These are phyloP conservation scores for Bos taurus DNA, from an alignment of 2,113 vertebrate genomes.

Conservation along the genomic window ARS-UCD2.0 NC_037336.1:49353501-49354000, in stretches of 20 bases:
- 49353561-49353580: conserved; percentile 76
- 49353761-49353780: conserved; percentile 91
- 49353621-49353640: conserved; percentile 81
- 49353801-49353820: conserved; percentile 97
- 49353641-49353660: conserved; percentile 85
- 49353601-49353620: conserved; percentile 82
- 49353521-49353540: conserved; percentile 64
- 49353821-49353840: conserved; percentile 98
- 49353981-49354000: conserved; percentile 86
- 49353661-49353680: conserved; percentile 87
- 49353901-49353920: conserved; percentile 91
- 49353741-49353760: conserved; percentile 92
- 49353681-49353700: conserved; percentile 88
- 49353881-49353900: conserved; percentile 88
- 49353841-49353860: conserved; percentile 96
- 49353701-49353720: conserved; percentile 91
- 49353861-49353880: conserved; percentile 88
- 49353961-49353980: conserved; percentile 89
- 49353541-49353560: conserved; percentile 69
- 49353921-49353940: conserved; percentile 92
- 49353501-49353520: conserved; percentile 69
- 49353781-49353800: conserved; percentile 90
- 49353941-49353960: conserved; percentile 87
- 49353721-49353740: conserved; percentile 85
- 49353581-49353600: conserved; percentile 83